Conservation (phyloP, 1,140 invertebrate species). For the Solen grandis region DNA sequence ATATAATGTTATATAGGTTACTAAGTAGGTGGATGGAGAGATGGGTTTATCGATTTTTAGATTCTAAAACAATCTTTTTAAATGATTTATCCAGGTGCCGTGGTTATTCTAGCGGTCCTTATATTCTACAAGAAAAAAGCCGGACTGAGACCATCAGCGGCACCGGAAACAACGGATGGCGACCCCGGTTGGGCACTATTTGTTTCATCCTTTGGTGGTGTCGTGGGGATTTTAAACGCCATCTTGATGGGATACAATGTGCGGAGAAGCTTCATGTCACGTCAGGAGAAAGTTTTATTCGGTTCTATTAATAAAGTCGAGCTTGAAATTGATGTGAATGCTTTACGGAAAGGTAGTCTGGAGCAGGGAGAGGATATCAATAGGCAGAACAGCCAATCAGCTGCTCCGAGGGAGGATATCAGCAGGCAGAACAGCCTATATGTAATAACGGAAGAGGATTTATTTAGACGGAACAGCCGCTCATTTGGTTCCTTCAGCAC, state of each 20-base stretch:
- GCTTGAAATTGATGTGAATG: conserved; percentile 38
- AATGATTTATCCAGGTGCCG: conserved; percentile 2
- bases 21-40: too few species aligned
- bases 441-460: too few species aligned
- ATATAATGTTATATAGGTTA: too few species aligned
- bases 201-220: conserved; percentile 6
- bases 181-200: conserved; percentile 39
- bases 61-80: too few species aligned
- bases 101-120: conserved; percentile 36
- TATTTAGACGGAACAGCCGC: too few species aligned
- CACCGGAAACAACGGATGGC: conserved; percentile 39
- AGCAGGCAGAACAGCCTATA: too few species aligned
- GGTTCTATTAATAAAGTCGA: conserved; percentile 19
- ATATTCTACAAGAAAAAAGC: conserved; percentile 56
- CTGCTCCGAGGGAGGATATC: too few species aligned
- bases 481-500: too few species aligned
- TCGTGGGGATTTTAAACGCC: conserved; percentile 18
- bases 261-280: background rate
- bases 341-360: conserved; percentile 20
- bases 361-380: conserved; percentile 7
- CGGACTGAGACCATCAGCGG: conserved; percentile 33
- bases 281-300: background rate
- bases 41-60: too few species aligned
- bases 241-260: background rate
- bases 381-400: too few species aligned